These are phyloP conservation scores for Callionymus lyra DNA, from an alignment of 2,113 vertebrate genomes.

Conservation along the genomic window DNA sequence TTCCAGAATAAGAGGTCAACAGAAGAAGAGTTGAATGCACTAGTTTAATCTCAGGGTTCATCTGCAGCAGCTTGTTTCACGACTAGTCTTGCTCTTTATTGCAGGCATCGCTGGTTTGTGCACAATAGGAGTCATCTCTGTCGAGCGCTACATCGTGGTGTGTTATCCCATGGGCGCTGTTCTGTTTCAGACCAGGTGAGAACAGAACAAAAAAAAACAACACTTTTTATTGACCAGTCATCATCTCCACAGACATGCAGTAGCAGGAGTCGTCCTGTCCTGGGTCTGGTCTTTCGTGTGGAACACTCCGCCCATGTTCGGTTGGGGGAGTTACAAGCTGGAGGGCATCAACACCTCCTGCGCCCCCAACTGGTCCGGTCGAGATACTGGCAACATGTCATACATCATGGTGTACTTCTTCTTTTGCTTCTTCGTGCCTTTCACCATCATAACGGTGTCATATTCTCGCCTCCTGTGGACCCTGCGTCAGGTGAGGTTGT, in stretches of 20 bases:
- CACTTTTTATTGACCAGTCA: not conserved
- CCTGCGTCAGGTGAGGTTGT: constrained; percentile 50
- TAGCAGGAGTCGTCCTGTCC: constrained; percentile 53
- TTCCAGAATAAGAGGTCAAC: no score
- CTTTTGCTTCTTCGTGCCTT: constrained; percentile 66
- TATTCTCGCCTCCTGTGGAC: constrained; percentile 61
- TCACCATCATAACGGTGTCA: constrained; percentile 54
- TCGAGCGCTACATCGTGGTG: constrained; percentile 67
- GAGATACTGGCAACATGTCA: constrained; percentile 60
- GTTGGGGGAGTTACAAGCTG: constrained; percentile 69
- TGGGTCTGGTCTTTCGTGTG: constrained; percentile 73
- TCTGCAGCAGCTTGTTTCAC: no score
- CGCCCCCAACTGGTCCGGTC: constrained; percentile 63
- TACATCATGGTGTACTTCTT: constrained; percentile 64
- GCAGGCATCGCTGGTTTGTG: constrained; percentile 65
- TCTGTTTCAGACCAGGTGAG: constrained; percentile 54
- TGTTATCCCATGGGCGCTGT: constrained; percentile 59
- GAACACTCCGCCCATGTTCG: constrained; percentile 69
- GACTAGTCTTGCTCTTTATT: no score
- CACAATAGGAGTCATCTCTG: constrained; percentile 63
- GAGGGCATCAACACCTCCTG: constrained; percentile 64
- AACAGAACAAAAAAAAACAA: not conserved
- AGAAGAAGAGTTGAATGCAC: no score
- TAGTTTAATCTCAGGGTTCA: no score
- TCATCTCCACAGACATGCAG: constrained; percentile 45